Evolutionary conservation across 1,140 invertebrate species (phyloP).

Genomic region (Mercenaria mercenaria): DNA sequence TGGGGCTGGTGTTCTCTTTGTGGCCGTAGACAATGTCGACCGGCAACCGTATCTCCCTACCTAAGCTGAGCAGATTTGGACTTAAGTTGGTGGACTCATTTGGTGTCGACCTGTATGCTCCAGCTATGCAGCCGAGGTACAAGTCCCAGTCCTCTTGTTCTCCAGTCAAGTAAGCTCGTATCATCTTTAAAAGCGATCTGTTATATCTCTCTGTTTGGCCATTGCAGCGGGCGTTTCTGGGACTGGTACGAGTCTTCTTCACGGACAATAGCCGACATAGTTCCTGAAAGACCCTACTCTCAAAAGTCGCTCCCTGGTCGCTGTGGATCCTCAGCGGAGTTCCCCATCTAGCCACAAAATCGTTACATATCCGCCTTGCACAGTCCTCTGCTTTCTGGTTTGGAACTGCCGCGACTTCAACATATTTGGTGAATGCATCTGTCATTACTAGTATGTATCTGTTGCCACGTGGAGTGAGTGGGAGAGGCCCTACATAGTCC

Average conservation of each 20-base stretch:
- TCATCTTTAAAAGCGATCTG: conserved; percentile 33
- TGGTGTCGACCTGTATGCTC: conserved; percentile 37
- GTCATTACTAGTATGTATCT: conserved; percentile 76
- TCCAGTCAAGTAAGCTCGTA: not conserved
- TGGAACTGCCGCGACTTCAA: conserved; percentile 55
- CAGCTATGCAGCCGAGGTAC: conserved; percentile 32
- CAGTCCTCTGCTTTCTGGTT: conserved; percentile 39
- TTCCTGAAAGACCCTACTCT: conserved; percentile 28
- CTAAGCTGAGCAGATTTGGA: conserved; percentile 32
- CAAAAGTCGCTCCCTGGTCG: conserved; percentile 43
- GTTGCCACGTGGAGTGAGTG: conserved; percentile 68
- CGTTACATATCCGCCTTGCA: not conserved
- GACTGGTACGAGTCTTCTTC: conserved; percentile 20
- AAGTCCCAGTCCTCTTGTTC: conserved; percentile 43
- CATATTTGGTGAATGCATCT: conserved; percentile 67
- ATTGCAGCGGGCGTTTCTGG: conserved; percentile 18
- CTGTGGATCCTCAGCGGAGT: not conserved
- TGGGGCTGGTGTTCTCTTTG: not conserved
- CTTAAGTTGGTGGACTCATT: not conserved
- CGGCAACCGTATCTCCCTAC: conserved; percentile 27
- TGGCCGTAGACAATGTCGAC: not conserved
- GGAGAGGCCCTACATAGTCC: conserved; percentile 75
- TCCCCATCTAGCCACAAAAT: conserved; percentile 32
- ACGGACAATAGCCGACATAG: conserved; percentile 14
- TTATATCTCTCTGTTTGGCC: conserved; percentile 44